These are phyloP conservation scores for Catonia carolina DNA, from an alignment of 2,888 invertebrate genomes.

Conservation along the genomic window DNA sequence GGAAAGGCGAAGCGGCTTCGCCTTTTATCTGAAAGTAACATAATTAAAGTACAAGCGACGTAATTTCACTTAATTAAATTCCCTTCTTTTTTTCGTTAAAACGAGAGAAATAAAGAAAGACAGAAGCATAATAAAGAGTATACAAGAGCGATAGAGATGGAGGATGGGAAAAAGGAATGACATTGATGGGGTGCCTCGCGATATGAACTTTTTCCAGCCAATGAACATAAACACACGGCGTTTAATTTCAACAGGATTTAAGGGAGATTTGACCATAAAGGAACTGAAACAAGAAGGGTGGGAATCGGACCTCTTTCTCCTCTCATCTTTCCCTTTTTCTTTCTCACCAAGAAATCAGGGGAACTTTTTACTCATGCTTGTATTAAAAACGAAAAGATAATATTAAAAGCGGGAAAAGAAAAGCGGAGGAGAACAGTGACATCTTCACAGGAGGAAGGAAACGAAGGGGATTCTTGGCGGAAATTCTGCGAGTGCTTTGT, in stretches of 20 bases:
- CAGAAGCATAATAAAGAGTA: slow-evolving; percentile 23
- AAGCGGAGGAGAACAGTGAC: slow-evolving; percentile 3
- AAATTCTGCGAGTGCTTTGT: no score
- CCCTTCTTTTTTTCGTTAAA: slow-evolving; percentile 43
- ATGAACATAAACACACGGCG: slow-evolving; percentile 49
- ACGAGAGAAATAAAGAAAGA: slow-evolving; percentile 36
- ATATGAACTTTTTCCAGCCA: slow-evolving; percentile 49
- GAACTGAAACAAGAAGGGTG: slow-evolving; percentile 10
- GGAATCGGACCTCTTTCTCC: no score
- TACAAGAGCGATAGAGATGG: no score
- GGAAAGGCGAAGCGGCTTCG: background rate
- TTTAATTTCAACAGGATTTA: slow-evolving; percentile 46
- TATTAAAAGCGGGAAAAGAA: slow-evolving; percentile 17
- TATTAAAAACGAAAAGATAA: slow-evolving; percentile 24
- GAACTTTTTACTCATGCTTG: slow-evolving; percentile 10
- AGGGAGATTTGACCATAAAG: slow-evolving; percentile 22
- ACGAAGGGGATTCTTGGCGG: no score
- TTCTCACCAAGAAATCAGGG: background rate
- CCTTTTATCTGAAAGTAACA: slow-evolving; percentile 43
- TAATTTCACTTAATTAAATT: slow-evolving; percentile 53
- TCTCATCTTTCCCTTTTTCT: no score
- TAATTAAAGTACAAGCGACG: slow-evolving; percentile 52
- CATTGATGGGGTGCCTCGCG: slow-evolving; percentile 36
- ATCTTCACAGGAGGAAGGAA: no score
- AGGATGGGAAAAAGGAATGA: no score